Percentiles rank a stretch among this genome's conserved stretches.
Evolutionary conservation across 2,113 vertebrate genomes (phyloP).

Genomic region (Engraulis encrasicolus): DNA sequence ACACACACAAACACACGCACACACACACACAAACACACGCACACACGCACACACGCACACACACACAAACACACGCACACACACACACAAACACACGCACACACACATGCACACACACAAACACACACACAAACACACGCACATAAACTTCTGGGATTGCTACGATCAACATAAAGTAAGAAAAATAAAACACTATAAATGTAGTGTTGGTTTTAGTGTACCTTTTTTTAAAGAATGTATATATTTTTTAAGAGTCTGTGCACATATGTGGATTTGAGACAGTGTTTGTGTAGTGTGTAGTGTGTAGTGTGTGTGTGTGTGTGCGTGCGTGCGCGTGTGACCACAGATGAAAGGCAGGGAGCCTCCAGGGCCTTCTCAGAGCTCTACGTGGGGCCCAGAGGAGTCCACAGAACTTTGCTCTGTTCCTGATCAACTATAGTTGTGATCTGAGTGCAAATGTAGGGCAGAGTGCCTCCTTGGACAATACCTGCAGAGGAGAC

Average conservation of each 20-base stretch:
- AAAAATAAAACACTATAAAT: slow-evolving; percentile 64
- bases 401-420: slow-evolving; percentile 98
- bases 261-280: neutral
- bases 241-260: slow-evolving; percentile 16
- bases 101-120: slow-evolving; percentile 46
- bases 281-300: slow-evolving; percentile 57
- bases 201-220: slow-evolving; percentile 71
- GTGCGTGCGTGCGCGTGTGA: slow-evolving; percentile 55
- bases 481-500: slow-evolving; percentile 82
- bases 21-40: slow-evolving; percentile 46
- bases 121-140: slow-evolving; percentile 34
- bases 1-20: slow-evolving; percentile 38
- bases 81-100: slow-evolving; percentile 38
- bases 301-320: slow-evolving; percentile 57
- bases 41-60: slow-evolving; percentile 46
- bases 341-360: slow-evolving; percentile 53
- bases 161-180: slow-evolving; percentile 58
- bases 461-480: slow-evolving; percentile 92
- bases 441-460: slow-evolving; percentile 98
- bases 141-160: slow-evolving; percentile 62
- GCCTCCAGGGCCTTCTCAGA: slow-evolving; percentile 41
- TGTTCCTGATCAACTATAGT: slow-evolving; percentile 95
- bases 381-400: slow-evolving; percentile 85
- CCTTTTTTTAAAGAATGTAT: slow-evolving; percentile 59
- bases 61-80: slow-evolving; percentile 39